Conservation (phyloP, 2,888 invertebrate genomes). For the Cheilosia pagana region DNA sequence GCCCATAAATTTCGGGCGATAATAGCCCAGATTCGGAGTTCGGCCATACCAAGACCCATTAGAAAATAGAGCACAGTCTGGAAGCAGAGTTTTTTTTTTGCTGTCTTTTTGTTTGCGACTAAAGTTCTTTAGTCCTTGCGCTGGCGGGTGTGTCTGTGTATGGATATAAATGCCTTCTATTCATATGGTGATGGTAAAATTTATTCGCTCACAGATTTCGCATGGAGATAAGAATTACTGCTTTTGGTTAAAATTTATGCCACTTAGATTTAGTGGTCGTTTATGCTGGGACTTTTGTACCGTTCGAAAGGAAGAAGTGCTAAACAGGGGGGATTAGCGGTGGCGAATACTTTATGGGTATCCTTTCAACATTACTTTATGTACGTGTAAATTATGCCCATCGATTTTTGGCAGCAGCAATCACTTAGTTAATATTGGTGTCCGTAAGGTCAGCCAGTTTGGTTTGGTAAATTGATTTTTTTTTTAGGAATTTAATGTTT, state of each 20-base stretch:
- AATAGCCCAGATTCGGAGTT: conserved; percentile 63
- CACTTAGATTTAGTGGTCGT: conserved; percentile 69
- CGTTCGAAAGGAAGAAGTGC: conserved; percentile 36
- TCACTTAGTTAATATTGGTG: too few species aligned
- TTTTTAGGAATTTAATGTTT: too few species aligned
- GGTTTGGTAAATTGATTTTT: too few species aligned
- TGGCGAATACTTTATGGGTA: conserved; percentile 53
- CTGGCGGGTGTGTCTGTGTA: conserved; percentile 1
- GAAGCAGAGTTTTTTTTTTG: conserved; percentile 16
- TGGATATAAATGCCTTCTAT: conserved; percentile 60
- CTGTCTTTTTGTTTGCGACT: background rate
- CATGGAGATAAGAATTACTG: conserved; percentile 60
- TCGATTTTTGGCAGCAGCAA: background rate
- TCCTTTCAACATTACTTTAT: conserved; percentile 42
- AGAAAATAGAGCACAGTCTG: conserved; percentile 48
- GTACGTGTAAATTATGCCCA: background rate
- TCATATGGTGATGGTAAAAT: conserved; percentile 62
- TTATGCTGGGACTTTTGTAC: conserved; percentile 35
- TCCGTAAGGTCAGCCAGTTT: too few species aligned
- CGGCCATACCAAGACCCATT: conserved; percentile 53
- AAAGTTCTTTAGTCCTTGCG: conserved; percentile 24
- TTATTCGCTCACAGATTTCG: conserved; percentile 62
- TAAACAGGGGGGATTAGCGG: conserved; percentile 55
- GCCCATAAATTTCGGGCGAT: conserved; percentile 66
- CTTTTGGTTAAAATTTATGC: conserved; percentile 61